Evolutionary conservation across 2,113 vertebrate genomes (phyloP).

Genomic region (Indicator maculatus): DNA sequence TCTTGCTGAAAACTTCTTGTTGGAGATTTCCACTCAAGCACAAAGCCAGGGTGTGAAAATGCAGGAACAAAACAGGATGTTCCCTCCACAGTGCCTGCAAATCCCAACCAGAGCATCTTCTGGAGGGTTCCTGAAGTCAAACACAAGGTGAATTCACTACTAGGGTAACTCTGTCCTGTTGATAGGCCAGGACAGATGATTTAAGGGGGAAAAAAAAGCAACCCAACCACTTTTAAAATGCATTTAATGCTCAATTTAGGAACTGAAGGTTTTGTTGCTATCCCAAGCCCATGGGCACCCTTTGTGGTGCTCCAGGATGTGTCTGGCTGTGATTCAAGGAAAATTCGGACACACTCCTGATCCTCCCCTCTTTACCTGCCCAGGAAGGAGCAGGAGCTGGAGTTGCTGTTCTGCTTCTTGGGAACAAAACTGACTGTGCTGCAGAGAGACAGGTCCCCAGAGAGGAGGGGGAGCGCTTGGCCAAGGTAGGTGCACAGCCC

Average conservation of each 20-base stretch:
- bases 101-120: not conserved
- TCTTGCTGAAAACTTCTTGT: not conserved
- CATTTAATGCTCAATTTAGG: not conserved
- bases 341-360: not conserved
- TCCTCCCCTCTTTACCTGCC: not conserved
- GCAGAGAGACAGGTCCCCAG: constrained; percentile 76
- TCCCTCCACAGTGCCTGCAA: not conserved
- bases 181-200: not conserved
- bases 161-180: not conserved
- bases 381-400: constrained; percentile 81
- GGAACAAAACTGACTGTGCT: constrained; percentile 87
- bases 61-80: not conserved
- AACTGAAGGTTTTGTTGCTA: not conserved
- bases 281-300: not conserved
- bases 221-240: not conserved
- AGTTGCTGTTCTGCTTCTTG: constrained; percentile 83
- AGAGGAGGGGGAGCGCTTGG: constrained; percentile 79
- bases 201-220: not conserved
- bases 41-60: not conserved
- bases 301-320: not conserved
- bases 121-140: not conserved
- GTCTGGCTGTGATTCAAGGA: not conserved
- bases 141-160: not conserved
- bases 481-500: constrained; percentile 76
- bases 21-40: not conserved